Evolutionary conservation across 2,113 vertebrate genomes (phyloP), one percentile per base, ranked within the genome.

Genomic region (Percina caprodes): DNA sequence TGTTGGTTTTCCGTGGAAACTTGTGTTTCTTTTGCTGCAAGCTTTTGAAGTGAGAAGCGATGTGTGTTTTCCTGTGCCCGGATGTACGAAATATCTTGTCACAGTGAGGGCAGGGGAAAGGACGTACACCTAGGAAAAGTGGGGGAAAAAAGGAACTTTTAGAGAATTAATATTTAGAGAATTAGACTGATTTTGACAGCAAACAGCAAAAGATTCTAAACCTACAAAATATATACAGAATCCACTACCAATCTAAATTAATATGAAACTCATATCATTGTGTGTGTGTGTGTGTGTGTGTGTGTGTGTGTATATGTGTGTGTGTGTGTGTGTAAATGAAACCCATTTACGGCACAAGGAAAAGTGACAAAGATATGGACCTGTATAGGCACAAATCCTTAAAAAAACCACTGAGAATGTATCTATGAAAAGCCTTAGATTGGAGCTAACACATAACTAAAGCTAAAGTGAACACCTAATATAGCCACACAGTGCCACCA

Each of bases 81-180:
- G 98, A 99, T 0, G 98, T 99, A 45, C 98, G 96, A 56, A 99
- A 99, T 67, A 98, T 97, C 91, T 99, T 99, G 89, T 99, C 98
- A 90, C 98, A 99, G 94, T 99, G 98, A 69, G 98, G 97, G 93
- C 98, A 99, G 61, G 97, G 95, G 89, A 99, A 99, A 52, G 98
- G 98, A 68, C 97, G 96, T 39, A 97, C 96, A 81, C 98, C 98
- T 99, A 15, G 23, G 46, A 62, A 58, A 23, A 81, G 48, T 18
- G n/a, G 33, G 9, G 9, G 9, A 12, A 72, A 80, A 71, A 77
- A 8, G 6, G 13, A 15, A 26, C 39, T 80, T 84, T 77, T 79
- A 58, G 8, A 79, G 39, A 68, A 76, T 71, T 70, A 2, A 12
- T 10, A 55, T 70, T 80, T 56, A 67, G 54, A 77, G 42, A 80